Evolutionary conservation across 2,113 vertebrate genomes (phyloP), one percentile per base, ranked within the genome.

Genomic region (Siphamia tubifer): DNA sequence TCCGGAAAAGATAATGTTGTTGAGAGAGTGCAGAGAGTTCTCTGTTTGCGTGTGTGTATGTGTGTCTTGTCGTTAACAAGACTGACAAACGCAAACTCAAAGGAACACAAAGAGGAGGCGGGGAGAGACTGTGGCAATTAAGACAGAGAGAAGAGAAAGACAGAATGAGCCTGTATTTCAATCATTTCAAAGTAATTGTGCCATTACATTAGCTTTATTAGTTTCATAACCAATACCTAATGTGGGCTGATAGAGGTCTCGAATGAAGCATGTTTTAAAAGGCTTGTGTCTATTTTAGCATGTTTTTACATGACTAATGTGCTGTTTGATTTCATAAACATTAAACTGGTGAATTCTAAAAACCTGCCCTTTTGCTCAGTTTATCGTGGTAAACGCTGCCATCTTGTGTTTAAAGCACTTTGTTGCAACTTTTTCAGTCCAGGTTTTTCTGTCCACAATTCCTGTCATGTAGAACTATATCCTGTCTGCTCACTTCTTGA

Each of bases 1-100:
- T 91, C 91, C 87, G 85, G 86, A 85, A 87, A 85, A 87, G 87
- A 89, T 90, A 89, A 90, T 89, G 88, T 87, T 82, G 84, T 85
- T 68, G 66, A 82, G 74, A 83, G 87, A 82, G 84, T 71, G 84
- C 62, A 81, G 73, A 74, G 82, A 67, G 53, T 79, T 72, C 64
- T 74, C 16, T 34, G 32, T 57, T 9, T 68, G 24, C 55, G 8
- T 64, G 23, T 65, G 30, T 73, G 58, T 73, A 31, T 31, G 43
- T 53, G 25, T 42, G 60, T 45, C 39, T 82, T 53, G 76, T 74
- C 57, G n/a, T 79, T 86, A 71, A 82, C 79, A 75, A 87, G 73
- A 77, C 64, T 76, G 76, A 82, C 83, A 83, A 75, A 83, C 68
- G 77, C 66, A 82, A 62, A 86, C 56, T 79, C 71, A 74, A 49